Conservation (phyloP, 2,888 invertebrate species). For the Chrysotoxum bicinctum region DNA sequence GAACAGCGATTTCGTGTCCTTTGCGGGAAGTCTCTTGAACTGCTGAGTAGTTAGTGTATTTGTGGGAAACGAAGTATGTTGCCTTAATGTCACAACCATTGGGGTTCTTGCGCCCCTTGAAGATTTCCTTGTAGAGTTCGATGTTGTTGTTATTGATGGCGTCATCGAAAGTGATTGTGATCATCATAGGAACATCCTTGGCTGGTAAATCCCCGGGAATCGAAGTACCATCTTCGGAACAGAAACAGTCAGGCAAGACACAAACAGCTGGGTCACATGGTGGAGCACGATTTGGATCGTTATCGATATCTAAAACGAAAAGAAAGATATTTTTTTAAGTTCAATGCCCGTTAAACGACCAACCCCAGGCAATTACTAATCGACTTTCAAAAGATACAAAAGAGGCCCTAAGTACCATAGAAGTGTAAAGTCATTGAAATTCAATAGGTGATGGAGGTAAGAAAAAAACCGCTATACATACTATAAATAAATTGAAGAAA, state of each 20-base stretch:
- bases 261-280: slow-evolving; percentile 94
- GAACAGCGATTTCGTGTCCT: slow-evolving; percentile 96
- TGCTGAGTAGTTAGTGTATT: slow-evolving; percentile 96
- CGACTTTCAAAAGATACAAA: slow-evolving; percentile 13
- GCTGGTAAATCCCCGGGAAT: slow-evolving; percentile 92
- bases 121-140: slow-evolving; percentile 95
- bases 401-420: slow-evolving; percentile 33
- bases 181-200: slow-evolving; percentile 95
- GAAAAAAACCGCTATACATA: slow-evolving; percentile 34
- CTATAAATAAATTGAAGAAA: slow-evolving; percentile 56
- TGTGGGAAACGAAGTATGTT: slow-evolving; percentile 95
- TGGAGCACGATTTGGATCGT: slow-evolving; percentile 95
- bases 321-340: slow-evolving; percentile 20
- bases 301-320: slow-evolving; percentile 90
- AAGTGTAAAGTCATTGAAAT: slow-evolving; percentile 52
- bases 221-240: slow-evolving; percentile 94
- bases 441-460: slow-evolving; percentile 18
- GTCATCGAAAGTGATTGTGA: slow-evolving; percentile 96
- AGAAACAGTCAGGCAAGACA: slow-evolving; percentile 95
- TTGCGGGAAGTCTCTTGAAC: slow-evolving; percentile 94
- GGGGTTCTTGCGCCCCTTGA: slow-evolving; percentile 94
- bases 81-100: slow-evolving; percentile 96
- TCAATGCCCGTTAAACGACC: slow-evolving; percentile 49
- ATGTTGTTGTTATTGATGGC: slow-evolving; percentile 98
- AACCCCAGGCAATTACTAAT: not conserved